Percentiles rank a stretch among this genome's conserved stretches.
These are phyloP conservation scores for Xenops minutus DNA, from an alignment of 2,797 vertebrate genomes.

Conservation along the genomic window DNA sequence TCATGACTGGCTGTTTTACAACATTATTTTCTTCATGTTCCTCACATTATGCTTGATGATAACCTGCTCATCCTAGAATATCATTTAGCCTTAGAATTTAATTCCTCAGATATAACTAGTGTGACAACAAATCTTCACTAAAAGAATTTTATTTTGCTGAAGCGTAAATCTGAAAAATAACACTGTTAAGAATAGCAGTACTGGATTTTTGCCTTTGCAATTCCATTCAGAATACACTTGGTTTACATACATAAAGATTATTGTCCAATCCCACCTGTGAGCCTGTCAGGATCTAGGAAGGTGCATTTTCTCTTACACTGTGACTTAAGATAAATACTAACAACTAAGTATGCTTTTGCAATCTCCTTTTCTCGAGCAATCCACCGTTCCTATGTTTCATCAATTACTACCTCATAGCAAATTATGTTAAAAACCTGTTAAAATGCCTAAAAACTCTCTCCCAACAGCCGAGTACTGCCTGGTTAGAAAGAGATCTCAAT, in stretches of 20 bases:
- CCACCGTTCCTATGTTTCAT: neutral
- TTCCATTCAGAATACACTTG: neutral
- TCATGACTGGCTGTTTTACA: neutral
- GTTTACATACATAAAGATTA: neutral
- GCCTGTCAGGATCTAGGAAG: neutral
- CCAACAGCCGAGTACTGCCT: neutral
- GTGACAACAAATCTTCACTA: neutral
- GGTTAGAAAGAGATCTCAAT: neutral
- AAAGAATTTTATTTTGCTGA: neutral
- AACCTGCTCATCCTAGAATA: neutral
- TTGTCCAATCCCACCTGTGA: neutral
- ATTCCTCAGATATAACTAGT: neutral
- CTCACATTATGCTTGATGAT: neutral
- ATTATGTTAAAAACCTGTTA: neutral
- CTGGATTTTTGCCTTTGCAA: neutral
- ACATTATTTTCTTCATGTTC: neutral
- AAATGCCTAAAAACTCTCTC: neutral
- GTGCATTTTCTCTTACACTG: neutral
- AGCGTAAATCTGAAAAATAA: neutral
- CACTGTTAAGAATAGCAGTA: neutral
- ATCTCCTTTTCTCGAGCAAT: neutral
- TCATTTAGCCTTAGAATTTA: neutral
- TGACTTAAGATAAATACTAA: neutral
- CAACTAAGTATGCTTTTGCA: neutral
- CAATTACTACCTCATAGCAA: neutral